Percentiles rank a stretch among this genome's conserved stretches.
Evolutionary conservation across 2,113 vertebrate genomes (phyloP).

Genomic region (Chaetorhynchus papuensis): DNA sequence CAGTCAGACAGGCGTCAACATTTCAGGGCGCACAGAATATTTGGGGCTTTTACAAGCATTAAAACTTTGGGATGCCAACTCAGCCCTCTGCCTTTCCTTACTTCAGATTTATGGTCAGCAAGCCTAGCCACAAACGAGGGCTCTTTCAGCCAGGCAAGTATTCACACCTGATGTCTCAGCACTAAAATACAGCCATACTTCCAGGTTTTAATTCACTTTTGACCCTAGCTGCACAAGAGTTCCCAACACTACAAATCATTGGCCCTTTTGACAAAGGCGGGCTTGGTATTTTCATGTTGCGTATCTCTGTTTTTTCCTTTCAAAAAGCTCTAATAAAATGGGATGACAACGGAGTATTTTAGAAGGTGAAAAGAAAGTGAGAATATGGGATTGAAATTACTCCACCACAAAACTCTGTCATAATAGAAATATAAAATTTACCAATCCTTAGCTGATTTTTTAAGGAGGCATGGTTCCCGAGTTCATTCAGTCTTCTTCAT

Average conservation of each 20-base stretch:
- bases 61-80: not conserved
- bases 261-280: not conserved
- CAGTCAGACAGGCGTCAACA: not conserved
- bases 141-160: not conserved
- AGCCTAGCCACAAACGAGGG: not conserved
- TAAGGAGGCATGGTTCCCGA: not conserved
- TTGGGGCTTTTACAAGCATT: not conserved
- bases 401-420: not conserved
- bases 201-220: not conserved
- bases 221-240: not conserved
- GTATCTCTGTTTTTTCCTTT: not conserved
- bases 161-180: not conserved
- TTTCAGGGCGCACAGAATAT: not conserved
- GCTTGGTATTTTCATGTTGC: not conserved
- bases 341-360: not conserved
- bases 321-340: not conserved
- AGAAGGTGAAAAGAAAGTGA: not conserved
- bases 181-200: not conserved
- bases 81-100: not conserved
- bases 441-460: not conserved
- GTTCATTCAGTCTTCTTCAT: not conserved
- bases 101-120: not conserved
- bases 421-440: not conserved
- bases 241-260: not conserved
- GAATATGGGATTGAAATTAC: not conserved